Base-by-base conservation (phyloP, 2,888 invertebrate species). In the Empis livida region DNA sequence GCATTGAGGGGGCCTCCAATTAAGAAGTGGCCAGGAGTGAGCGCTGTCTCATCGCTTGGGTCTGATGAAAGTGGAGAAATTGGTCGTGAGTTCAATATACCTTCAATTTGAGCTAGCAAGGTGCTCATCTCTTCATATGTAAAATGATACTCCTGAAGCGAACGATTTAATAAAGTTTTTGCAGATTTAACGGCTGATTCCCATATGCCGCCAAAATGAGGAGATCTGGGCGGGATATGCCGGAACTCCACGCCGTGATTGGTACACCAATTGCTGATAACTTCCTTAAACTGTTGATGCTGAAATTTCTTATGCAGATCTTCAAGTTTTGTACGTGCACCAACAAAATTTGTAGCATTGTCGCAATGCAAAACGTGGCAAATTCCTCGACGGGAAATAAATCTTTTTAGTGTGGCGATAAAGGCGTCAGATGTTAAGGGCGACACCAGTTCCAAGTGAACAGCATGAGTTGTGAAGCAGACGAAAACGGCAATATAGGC, bases 331-430 rank as follows among this genome's bases (percentile, higher is more conserved):
- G 45, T 38, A 14, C 50, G 43, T n/a, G 52, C 49, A 11, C 50
- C 53, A 11, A 50, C 50, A 39, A 53, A 53, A 42, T 52, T 53
- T n/a, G 50, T 52, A 10, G 49, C 53, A 43, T 54, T 54, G 30
- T 54, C 50, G 20, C 53, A 53, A 37, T 45, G 47, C 2, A 55
- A 30, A 10, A 47, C 37, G 2, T 23, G 10, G 17, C 51, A 54
- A 5, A 51, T 5, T 1, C 52, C 51, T 39, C 54, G 37, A 10
- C 56, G 41, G 10, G 13, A 3, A 2, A 54, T 44, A 27, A 56
- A 54, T n/a, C 53, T 40, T 43, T 50, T 51, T 9, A 54, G 17
- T 2, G 49, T 42, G 2, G 49, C 51, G 14, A 54, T 47, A 40
- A 51, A 54, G 11, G 46, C 50, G 2, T 51, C 46, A 13, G 49